Percentiles rank a stretch among this genome's conserved stretches.
These are phyloP conservation scores for Leptarthrus brevirostris DNA, from an alignment of 2,888 invertebrate genomes.

Conservation along the genomic window DNA sequence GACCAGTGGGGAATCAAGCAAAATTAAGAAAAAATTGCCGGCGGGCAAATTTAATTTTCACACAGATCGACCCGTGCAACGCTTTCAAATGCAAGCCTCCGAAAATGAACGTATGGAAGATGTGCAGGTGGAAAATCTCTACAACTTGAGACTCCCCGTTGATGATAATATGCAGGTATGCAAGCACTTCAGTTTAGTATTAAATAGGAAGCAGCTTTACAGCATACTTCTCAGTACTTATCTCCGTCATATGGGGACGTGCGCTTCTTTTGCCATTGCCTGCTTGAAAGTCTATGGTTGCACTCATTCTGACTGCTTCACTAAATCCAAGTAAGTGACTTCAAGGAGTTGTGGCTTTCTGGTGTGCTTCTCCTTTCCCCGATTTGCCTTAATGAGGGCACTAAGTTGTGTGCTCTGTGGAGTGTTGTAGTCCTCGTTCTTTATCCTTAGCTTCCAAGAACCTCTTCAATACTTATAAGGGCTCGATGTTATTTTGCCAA, in stretches of 20 bases:
- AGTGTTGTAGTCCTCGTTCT: slow-evolving; percentile 28
- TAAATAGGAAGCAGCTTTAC: slow-evolving; percentile 5
- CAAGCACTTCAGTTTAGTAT: slow-evolving; percentile 1
- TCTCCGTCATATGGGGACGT: slow-evolving; percentile 30
- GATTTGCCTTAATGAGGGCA: slow-evolving; percentile 37
- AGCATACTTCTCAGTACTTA: slow-evolving; percentile 17
- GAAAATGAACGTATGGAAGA: neutral
- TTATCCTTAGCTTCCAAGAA: slow-evolving; percentile 5
- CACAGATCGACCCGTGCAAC: neutral
- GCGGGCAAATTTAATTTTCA: slow-evolving; percentile 6
- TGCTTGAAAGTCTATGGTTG: too few relatives aligned
- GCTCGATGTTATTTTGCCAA: slow-evolving; percentile 30
- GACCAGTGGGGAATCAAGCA: slow-evolving; percentile 26
- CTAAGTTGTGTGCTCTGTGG: slow-evolving; percentile 31
- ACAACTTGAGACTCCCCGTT: slow-evolving; percentile 1
- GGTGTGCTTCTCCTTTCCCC: slow-evolving; percentile 6
- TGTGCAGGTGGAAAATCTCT: neutral
- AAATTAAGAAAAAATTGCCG: slow-evolving; percentile 13
- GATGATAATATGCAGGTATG: slow-evolving; percentile 30
- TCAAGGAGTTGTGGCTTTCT: slow-evolving; percentile 34
- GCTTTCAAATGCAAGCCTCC: neutral
- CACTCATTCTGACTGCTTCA: neutral
- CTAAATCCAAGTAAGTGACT: slow-evolving; percentile 30
- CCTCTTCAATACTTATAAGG: neutral
- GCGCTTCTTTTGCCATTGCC: neutral